phyloP scores from a whole-genome alignment of 1,140 invertebrate species.

The Ceratoteleas bidentatus region DNA sequence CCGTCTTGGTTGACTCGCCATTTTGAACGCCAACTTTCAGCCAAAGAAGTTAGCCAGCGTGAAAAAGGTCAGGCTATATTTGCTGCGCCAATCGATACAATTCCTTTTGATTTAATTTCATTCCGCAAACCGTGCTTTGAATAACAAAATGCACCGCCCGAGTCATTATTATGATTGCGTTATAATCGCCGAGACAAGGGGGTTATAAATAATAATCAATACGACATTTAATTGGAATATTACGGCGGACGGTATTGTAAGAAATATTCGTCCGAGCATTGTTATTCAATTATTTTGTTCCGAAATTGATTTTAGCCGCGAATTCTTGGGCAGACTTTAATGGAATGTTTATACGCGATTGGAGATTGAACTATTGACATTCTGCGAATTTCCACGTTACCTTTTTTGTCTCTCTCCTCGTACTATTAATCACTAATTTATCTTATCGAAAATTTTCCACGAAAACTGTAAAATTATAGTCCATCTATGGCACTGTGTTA shows the following conservation, averaged over 20 bases:
- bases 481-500: no score
- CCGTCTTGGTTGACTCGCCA: constrained; percentile 32
- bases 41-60: constrained; percentile 8
- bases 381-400: no score
- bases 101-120: constrained; percentile 1
- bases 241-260: neutral
- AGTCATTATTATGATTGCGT: neutral
- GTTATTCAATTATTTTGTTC: neutral
- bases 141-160: neutral
- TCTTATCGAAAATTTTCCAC: no score
- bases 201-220: constrained; percentile 9
- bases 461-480: no score
- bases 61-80: neutral
- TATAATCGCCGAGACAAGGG: neutral
- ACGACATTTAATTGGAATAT: neutral
- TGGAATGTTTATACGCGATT: no score
- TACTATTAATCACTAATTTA: no score
- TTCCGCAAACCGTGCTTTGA: neutral
- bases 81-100: constrained; percentile 2
- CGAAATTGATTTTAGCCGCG: no score
- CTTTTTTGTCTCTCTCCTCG: no score
- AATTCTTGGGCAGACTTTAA: no score
- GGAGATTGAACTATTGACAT: no score
- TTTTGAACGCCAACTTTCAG: constrained; percentile 14
- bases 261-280: neutral